Percentiles rank a stretch among this genome's conserved stretches.
Conservation (phyloP, 2,888 invertebrate genomes). For the Dynastes tityus region DNA sequence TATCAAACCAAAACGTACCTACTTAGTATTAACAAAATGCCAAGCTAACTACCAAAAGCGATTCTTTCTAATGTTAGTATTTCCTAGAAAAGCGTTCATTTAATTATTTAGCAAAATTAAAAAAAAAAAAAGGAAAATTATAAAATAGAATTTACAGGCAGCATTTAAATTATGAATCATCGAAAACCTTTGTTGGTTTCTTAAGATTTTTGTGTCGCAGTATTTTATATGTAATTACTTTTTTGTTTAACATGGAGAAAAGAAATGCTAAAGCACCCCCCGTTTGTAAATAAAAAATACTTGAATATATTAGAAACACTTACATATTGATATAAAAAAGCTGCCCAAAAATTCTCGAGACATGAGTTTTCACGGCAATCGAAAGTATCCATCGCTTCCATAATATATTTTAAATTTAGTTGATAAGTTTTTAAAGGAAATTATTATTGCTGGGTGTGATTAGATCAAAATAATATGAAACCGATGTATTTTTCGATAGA, state of each 20-base stretch:
- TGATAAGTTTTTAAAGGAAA: conserved; percentile 22
- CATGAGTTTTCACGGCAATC: not conserved
- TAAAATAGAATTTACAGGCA: conserved; percentile 29
- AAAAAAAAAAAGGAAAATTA: not conserved
- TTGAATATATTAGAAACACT: conserved; percentile 15
- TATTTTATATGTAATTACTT: not conserved
- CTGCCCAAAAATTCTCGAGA: conserved; percentile 20
- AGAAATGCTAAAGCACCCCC: conserved; percentile 22
- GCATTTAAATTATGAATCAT: not conserved
- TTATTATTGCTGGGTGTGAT: conserved; percentile 34
- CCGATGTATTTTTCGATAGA: conserved; percentile 22
- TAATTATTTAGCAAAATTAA: not conserved
- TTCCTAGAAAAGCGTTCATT: conserved; percentile 19
- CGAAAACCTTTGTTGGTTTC: not conserved
- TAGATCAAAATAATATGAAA: conserved; percentile 27
- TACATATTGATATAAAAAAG: conserved; percentile 24
- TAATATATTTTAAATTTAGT: conserved; percentile 14
- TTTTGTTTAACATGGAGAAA: not conserved
- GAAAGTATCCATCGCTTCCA: conserved; percentile 22
- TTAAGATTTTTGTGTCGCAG: not conserved
- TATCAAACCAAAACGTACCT: not conserved
- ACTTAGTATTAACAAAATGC: conserved; percentile 26
- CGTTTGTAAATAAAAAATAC: not conserved
- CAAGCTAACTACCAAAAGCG: conserved; percentile 26
- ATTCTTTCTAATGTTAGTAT: conserved; percentile 20